Base-by-base conservation (phyloP, 2,797 vertebrate species). In the Tarsius wallacei region DNA sequence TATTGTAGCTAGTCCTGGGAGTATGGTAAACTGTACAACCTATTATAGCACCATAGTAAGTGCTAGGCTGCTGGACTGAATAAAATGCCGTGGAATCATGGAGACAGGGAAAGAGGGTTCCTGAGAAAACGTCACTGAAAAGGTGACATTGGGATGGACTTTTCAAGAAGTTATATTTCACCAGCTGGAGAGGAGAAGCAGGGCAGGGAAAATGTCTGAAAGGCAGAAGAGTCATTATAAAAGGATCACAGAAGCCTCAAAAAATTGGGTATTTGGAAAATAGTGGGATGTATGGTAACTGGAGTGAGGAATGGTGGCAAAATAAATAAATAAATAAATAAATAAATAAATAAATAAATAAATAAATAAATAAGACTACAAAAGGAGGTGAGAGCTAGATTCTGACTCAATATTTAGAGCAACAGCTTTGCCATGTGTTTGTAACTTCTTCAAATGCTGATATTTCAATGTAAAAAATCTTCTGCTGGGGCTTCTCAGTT, bases 321-420 rank as follows among this genome's bases (percentile, higher is more conserved):
- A 61, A 22, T 22, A 59, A 59, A 22, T 21, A 47, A 51, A 57
- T 24, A 49, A 71, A 73, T 68, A 28, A 31, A n/a, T 24, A 61
- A 61, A 22, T 22, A 59, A 59, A 22, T 21, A 47, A 51, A 57
- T 24, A 49, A 71, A 73, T 24, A 61, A 61, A 22, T 22, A 59
- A 59, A 22, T 21, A 47, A 51, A 57, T 24, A 49, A 71, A 73
- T 68, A 28, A 31, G n/a, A 26, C 1, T 24, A 59, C 17, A 51
- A 76, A 57, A 9, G 9, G 33, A 74, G 24, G 15, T 53, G 36
- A 95, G 57, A 70, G 59, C 36, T 82, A 61, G 31, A 77, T 86
- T 86, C 90, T 87, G 9, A 77, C 24, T 82, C 21, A 87, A 26
- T 88, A 85, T 66, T 91, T 91, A 91, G 84, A 57, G 49, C n/a